Base-by-base conservation (phyloP, 2,113 vertebrate genomes). In the Corythaeola cristata region DNA sequence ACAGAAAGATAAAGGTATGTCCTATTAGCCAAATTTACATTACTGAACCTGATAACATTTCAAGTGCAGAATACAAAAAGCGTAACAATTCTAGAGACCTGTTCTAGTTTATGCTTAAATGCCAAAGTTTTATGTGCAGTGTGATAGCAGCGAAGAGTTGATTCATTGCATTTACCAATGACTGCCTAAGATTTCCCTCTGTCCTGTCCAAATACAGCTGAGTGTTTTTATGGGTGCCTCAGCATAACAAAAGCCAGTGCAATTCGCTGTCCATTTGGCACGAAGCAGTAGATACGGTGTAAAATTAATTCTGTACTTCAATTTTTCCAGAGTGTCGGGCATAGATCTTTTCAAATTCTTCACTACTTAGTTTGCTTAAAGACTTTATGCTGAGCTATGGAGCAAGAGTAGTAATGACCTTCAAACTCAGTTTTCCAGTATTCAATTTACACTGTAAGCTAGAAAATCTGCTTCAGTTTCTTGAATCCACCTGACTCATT, bases 271-370 rank as follows among this genome's bases (percentile, higher is more conserved):
- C 88, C 55, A 4, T 55, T 91, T 94, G 88, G 53, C 50, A 30
- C 33, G 56, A 83, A 91, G n/a, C 47, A 74, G 49, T 41, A 76
- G 69, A 35, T 90, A 60, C 26, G 33, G 12, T 71, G 23, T 76
- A 79, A 95, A 94, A 69, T 89, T 86, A 92, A 60, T 89, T 72
- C 58, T 95, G 11, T 78, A n/a, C 24, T 88, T 89, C 52, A 86
- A 93, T 88, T 77, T 95, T 85, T 93, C 49, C 37, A 56, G 47
- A 74, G 55, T 28, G 56, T 88, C 75, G 92, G 75, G 83, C 74
- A 94, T 83, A 81, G 67, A 68, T 95, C 76, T 72, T 78, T 50
- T 95, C 69, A 97, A 72, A 83, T 64, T 93, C 75, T 96, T 95
- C 81, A 89, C 69, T 82, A 68, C 76, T 86, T 86, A 93, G 37